Evolutionary conservation across 2,113 vertebrate species (phyloP).

Genomic region (Propithecus coquereli): DNA sequence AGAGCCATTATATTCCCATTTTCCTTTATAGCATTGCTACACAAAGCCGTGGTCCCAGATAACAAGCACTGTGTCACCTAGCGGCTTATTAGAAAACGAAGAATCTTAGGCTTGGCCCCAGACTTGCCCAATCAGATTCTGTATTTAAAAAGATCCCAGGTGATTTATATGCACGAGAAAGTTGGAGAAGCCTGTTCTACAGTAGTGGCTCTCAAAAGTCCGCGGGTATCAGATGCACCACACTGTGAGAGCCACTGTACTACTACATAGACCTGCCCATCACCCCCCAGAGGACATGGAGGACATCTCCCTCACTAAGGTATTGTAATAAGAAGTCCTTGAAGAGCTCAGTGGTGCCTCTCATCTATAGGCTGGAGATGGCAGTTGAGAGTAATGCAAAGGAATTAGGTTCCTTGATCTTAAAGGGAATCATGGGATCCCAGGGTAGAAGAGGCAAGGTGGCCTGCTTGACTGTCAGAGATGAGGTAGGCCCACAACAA

Average conservation of each 20-base stretch:
- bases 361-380: neutral
- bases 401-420: neutral
- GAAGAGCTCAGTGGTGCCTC: neutral
- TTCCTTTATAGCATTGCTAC: neutral
- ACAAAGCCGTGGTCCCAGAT: neutral
- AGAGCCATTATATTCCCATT: neutral
- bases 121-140: neutral
- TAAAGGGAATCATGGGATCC: neutral
- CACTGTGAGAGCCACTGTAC: neutral
- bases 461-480: neutral
- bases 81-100: neutral
- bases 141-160: neutral
- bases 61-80: neutral
- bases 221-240: neutral
- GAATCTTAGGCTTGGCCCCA: neutral
- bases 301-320: neutral
- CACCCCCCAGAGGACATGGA: neutral
- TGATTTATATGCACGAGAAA: neutral
- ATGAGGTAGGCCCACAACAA: neutral
- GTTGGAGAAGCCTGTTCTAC: neutral
- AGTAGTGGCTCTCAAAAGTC: neutral
- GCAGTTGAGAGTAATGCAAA: neutral
- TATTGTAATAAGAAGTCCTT: neutral
- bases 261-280: neutral
- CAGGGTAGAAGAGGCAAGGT: neutral